Evolutionary conservation across 2,888 invertebrate genomes (phyloP), one percentile per base, ranked within the genome.

Genomic region (Orthosia incerta): DNA sequence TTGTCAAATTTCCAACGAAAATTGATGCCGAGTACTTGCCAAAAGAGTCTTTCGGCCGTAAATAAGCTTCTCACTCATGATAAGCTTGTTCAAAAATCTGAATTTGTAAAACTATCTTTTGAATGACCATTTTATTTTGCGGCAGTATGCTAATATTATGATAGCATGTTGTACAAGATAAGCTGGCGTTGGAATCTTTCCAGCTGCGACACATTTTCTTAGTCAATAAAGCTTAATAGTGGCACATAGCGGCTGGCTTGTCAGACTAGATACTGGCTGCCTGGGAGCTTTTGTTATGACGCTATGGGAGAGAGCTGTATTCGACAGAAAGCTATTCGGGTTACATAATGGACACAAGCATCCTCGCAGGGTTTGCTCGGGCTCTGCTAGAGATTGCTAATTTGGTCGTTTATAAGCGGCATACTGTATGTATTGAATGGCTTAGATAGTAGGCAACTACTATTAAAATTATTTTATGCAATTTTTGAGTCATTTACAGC

Each of bases 211-310:
- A 79, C 83, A 83, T 73, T 75, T 82, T 72, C 83, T 79, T 72
- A 72, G 80, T 74, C 83, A 70, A 76, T 82, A 80, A 83, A 76
- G 68, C 75, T 64, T 79, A 75, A 80, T 82, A 80, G 73, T 79
- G 53, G 63, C 68, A 81, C 67, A 71, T 80, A 75, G 77, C 71
- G 26, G 57, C 71, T 74, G 63, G 59, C 59, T 67, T 74, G 71
- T 74, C 73, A 71, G 71, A 53, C 56, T 69, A 46, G 59, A 69
- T 74, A 71, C 74, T 69, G 69, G 73, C 80, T 60, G 69, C 55
- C 73, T 69, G 53, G 45, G 23, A 69, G 71, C 74, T 80, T 71
- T 83, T 83, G 83, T 70, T 83, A 80, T 67, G 45, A 75, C 71
- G 71, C 74, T 77, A 60, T 74, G 68, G 71, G 75, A 74, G 79